Percentiles rank a stretch among this genome's conserved stretches.
Conservation (phyloP, 1,140 invertebrate genomes). For the Eueides isabella region DNA sequence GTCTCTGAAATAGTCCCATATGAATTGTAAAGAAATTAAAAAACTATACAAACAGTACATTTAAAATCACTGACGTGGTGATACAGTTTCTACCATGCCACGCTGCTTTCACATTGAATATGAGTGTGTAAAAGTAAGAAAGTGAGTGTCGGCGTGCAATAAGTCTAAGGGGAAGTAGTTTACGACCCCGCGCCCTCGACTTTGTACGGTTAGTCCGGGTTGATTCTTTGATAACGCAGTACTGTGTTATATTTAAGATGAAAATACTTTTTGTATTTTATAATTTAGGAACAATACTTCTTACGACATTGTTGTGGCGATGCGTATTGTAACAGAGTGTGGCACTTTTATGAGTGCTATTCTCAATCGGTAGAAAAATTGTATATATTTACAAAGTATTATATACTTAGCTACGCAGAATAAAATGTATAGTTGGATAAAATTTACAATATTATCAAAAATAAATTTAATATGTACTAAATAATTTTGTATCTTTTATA, state of each 20-base stretch:
- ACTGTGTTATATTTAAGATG: slow-evolving; percentile 46
- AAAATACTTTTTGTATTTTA: slow-evolving; percentile 6
- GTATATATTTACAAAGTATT: too few species aligned
- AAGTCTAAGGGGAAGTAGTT: slow-evolving; percentile 63
- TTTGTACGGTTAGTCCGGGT: slow-evolving; percentile 65
- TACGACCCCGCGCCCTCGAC: slow-evolving; percentile 70
- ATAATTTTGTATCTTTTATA: too few species aligned
- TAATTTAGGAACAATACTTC: neutral
- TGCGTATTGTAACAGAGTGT: too few species aligned
- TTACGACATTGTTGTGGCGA: too few species aligned
- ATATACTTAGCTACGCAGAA: too few species aligned
- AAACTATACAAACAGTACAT: slow-evolving; percentile 11
- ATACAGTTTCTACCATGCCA: slow-evolving; percentile 28
- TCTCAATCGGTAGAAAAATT: too few species aligned
- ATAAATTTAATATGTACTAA: too few species aligned
- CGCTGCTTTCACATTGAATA: slow-evolving; percentile 37
- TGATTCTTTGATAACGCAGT: slow-evolving; percentile 68
- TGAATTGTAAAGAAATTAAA: slow-evolving; percentile 16
- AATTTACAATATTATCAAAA: too few species aligned
- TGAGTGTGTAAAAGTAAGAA: slow-evolving; percentile 55
- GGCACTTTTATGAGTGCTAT: too few species aligned
- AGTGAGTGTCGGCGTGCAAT: slow-evolving; percentile 57
- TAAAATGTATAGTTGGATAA: too few species aligned
- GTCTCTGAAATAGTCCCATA: neutral
- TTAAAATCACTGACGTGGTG: slow-evolving; percentile 21